Conservation (phyloP, 1,140 invertebrate genomes). For the Trachymyrmex cornetzi region DNA sequence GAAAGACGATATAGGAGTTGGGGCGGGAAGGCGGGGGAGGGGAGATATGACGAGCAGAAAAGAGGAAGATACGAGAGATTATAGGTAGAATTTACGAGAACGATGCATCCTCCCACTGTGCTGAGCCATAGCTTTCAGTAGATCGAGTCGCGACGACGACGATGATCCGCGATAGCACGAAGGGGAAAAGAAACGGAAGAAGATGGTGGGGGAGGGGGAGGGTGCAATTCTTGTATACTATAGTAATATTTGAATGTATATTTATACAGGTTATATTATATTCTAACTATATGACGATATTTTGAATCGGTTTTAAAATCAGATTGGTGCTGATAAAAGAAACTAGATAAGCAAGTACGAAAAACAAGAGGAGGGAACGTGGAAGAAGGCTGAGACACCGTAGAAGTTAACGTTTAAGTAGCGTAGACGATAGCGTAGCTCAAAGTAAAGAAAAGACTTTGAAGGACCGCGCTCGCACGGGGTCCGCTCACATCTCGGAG, state of each 20-base stretch:
- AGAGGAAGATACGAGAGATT: constrained; percentile 66
- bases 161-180: constrained; percentile 25
- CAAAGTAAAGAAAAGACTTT: constrained; percentile 75
- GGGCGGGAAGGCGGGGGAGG: neutral
- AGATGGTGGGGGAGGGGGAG: constrained; percentile 63
- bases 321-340: constrained; percentile 86
- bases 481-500: constrained; percentile 57
- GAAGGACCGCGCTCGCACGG: constrained; percentile 66
- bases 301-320: constrained; percentile 86
- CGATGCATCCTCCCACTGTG: constrained; percentile 60
- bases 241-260: constrained; percentile 86
- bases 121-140: constrained; percentile 73
- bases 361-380: constrained; percentile 82
- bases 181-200: neutral
- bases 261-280: constrained; percentile 85
- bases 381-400: constrained; percentile 86
- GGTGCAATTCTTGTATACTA: constrained; percentile 85
- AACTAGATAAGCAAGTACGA: constrained; percentile 79
- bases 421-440: constrained; percentile 84
- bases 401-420: constrained; percentile 82
- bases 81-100: constrained; percentile 75
- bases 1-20: neutral
- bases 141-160: constrained; percentile 63
- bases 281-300: constrained; percentile 85
- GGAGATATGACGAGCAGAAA: constrained; percentile 54